Evolutionary conservation across 2,113 vertebrate species (phyloP).

Genomic region (Erythrolamprus reginae): DNA sequence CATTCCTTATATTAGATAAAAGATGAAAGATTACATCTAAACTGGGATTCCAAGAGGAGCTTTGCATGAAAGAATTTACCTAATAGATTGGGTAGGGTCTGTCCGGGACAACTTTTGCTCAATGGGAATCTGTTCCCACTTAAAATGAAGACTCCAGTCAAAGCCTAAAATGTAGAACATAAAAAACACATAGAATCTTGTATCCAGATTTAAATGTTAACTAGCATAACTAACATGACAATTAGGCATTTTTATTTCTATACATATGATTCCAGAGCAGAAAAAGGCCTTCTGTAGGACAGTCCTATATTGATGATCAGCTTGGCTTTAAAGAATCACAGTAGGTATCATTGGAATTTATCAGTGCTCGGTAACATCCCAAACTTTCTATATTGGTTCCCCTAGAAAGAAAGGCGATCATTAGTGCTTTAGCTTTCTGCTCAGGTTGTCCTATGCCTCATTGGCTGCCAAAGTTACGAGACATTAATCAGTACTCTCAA

Average conservation of each 20-base stretch:
- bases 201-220: background rate
- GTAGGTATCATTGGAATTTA: background rate
- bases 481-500: conserved; percentile 23
- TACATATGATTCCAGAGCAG: background rate
- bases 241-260: background rate
- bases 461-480: conserved; percentile 12
- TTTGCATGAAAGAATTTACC: conserved; percentile 63
- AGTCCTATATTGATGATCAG: background rate
- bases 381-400: background rate
- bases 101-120: conserved; percentile 96
- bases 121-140: conserved; percentile 98
- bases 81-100: conserved; percentile 91
- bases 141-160: conserved; percentile 99
- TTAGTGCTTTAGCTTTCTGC: conserved; percentile 8
- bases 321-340: background rate
- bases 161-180: conserved; percentile 75
- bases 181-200: background rate
- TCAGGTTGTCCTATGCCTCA: conserved; percentile 16
- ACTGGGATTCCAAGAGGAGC: conserved; percentile 4
- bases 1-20: background rate
- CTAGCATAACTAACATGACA: background rate
- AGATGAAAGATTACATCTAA: background rate
- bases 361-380: background rate
- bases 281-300: background rate
- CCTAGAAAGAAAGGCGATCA: conserved; percentile 8